These are phyloP conservation scores for Trogon melanurus DNA, from an alignment of 2,113 vertebrate genomes.

Conservation along the genomic window DNA sequence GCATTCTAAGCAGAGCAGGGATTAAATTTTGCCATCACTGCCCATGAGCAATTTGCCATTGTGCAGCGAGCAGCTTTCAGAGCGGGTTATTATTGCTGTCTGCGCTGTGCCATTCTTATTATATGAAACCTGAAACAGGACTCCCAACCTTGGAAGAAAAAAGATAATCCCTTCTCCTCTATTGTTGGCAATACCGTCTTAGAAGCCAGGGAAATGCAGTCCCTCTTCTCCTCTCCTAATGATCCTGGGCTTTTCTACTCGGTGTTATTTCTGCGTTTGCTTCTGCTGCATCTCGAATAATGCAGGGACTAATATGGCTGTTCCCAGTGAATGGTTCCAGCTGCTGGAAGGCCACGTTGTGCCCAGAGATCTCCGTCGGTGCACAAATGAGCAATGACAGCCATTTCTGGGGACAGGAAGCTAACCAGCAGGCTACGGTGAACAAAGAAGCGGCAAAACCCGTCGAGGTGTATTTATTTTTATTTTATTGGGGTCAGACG, in stretches of 20 bases:
- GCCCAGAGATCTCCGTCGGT: not conserved
- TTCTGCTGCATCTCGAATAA: not conserved
- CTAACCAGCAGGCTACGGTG: not conserved
- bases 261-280: not conserved
- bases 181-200: not conserved
- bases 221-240: not conserved
- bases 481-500: not conserved
- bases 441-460: not conserved
- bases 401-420: not conserved
- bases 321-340: not conserved
- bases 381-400: not conserved
- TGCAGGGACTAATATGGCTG: not conserved
- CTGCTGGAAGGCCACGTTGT: not conserved
- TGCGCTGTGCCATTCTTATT: slow-evolving; percentile 10
- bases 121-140: slow-evolving; percentile 53
- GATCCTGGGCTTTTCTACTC: not conserved
- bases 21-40: slow-evolving; percentile 68
- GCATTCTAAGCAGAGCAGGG: slow-evolving; percentile 63
- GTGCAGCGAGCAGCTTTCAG: slow-evolving; percentile 32
- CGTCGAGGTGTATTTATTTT: not conserved
- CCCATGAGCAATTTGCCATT: slow-evolving; percentile 69
- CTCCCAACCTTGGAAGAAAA: slow-evolving; percentile 27
- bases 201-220: not conserved
- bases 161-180: slow-evolving; percentile 44
- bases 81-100: slow-evolving; percentile 57